Percentiles rank a stretch among this genome's conserved stretches.
Conservation (phyloP, 2,888 invertebrate genomes). For the Lagria hirta region DNA sequence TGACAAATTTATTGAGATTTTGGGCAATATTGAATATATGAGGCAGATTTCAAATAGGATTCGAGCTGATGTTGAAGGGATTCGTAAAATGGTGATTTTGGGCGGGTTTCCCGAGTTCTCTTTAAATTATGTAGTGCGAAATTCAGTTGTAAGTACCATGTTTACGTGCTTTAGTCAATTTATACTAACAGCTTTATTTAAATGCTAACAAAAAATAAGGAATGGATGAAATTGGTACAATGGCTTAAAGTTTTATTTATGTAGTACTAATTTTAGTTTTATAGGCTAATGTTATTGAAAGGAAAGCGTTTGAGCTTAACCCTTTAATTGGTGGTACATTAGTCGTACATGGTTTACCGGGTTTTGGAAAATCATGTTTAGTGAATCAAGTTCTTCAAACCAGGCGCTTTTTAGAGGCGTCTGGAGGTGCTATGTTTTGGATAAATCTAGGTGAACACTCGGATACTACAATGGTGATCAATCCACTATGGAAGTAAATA, state of each 20-base stretch:
- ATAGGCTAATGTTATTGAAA: slow-evolving; percentile 15
- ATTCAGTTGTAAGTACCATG: slow-evolving; percentile 53
- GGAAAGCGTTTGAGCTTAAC: slow-evolving; percentile 10
- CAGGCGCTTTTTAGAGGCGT: slow-evolving; percentile 14
- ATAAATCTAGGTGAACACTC: slow-evolving; percentile 56
- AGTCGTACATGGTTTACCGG: slow-evolving; percentile 73
- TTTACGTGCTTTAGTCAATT: slow-evolving; percentile 2
- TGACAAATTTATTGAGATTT: slow-evolving; percentile 16
- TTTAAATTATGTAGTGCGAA: slow-evolving; percentile 58
- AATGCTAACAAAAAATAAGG: slow-evolving; percentile 11
- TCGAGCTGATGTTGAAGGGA: slow-evolving; percentile 6
- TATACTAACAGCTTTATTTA: slow-evolving; percentile 2
- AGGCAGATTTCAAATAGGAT: slow-evolving; percentile 15
- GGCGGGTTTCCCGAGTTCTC: slow-evolving; percentile 63
- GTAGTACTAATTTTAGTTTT: slow-evolving; percentile 6
- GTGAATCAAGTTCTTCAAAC: slow-evolving; percentile 62
- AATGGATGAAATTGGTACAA: slow-evolving; percentile 18
- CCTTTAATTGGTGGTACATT: slow-evolving; percentile 61
- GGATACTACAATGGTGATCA: slow-evolving; percentile 35
- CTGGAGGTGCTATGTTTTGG: slow-evolving; percentile 56
- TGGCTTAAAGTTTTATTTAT: background rate
- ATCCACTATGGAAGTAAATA: slow-evolving; percentile 35
- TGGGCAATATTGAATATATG: slow-evolving; percentile 6
- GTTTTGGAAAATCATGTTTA: slow-evolving; percentile 71
- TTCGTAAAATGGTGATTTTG: slow-evolving; percentile 42